A percentile compares a stretch with the other conserved stretches of the same genome.
Conservation (phyloP, 2,797 vertebrate species). For the Thunnus albacares region DNA sequence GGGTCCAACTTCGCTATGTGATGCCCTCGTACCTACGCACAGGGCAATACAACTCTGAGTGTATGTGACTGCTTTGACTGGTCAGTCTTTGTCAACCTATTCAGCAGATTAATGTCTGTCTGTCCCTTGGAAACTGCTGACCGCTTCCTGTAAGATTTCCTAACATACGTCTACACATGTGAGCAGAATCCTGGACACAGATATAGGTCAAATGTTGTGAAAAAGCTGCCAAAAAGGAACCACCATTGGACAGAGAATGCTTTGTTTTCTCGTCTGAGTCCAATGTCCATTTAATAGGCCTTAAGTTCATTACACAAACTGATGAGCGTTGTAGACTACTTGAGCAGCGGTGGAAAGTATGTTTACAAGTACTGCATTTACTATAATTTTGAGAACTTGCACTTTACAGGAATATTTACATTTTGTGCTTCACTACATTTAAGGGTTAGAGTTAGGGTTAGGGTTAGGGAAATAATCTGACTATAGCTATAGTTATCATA, state of each 20-base stretch:
- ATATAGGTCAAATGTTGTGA: background rate
- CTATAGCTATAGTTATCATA: too few relatives aligned
- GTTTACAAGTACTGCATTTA: too few relatives aligned
- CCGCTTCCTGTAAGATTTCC: slow-evolving; percentile 18
- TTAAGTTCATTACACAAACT: background rate
- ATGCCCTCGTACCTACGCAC: slow-evolving; percentile 90
- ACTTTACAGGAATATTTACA: too few relatives aligned
- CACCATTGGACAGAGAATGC: background rate
- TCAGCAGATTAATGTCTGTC: background rate
- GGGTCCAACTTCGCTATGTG: slow-evolving; percentile 97
- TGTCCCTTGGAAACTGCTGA: slow-evolving; percentile 19
- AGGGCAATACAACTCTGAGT: slow-evolving; percentile 30
- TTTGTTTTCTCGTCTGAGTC: background rate
- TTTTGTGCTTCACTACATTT: too few relatives aligned
- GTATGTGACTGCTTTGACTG: background rate
- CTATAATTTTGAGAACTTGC: too few relatives aligned
- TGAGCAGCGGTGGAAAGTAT: too few relatives aligned
- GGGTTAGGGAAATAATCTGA: too few relatives aligned
- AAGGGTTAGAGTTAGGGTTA: too few relatives aligned
- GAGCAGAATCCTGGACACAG: background rate
- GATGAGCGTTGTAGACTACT: background rate
- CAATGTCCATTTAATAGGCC: background rate
- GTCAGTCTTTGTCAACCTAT: background rate
- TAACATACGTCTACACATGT: background rate
- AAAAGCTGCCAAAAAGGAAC: too few relatives aligned